Percentiles rank a stretch among this genome's conserved stretches.
phyloP scores from a whole-genome alignment of 2,888 invertebrate species.

The Prosapia bicincta region DNA sequence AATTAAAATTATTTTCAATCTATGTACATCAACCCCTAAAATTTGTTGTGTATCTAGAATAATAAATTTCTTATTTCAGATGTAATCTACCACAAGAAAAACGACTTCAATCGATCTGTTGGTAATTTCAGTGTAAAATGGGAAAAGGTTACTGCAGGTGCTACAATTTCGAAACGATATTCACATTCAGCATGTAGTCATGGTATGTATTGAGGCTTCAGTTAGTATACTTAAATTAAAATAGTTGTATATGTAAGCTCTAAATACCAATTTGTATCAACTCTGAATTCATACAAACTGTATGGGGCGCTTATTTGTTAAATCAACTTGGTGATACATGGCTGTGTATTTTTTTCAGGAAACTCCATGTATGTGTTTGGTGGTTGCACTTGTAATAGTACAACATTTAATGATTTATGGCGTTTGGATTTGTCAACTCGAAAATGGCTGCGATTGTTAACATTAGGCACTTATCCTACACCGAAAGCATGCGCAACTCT shows the following conservation, averaged over 20 bases:
- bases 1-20: too few relatives aligned
- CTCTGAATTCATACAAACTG: too few relatives aligned
- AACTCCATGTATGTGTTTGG: constrained; percentile 95
- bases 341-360: constrained; percentile 46
- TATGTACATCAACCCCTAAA: too few relatives aligned
- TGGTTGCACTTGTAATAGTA: constrained; percentile 89
- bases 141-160: constrained; percentile 60
- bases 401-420: constrained; percentile 97
- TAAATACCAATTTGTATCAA: neutral
- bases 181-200: constrained; percentile 86
- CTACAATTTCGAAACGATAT: constrained; percentile 85
- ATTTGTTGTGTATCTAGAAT: too few relatives aligned
- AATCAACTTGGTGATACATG: too few relatives aligned
- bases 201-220: too few relatives aligned
- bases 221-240: too few relatives aligned
- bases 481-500: constrained; percentile 94
- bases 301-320: too few relatives aligned
- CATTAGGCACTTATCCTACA: constrained; percentile 87
- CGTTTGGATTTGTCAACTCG: constrained; percentile 81
- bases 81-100: constrained; percentile 69
- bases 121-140: constrained; percentile 72
- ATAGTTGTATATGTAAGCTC: neutral
- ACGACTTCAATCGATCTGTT: constrained; percentile 73
- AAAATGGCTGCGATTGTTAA: constrained; percentile 79
- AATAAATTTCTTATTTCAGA: constrained; percentile 53